Evolutionary conservation across 1,140 invertebrate genomes (phyloP), one percentile per base, ranked within the genome.

Genomic region (Heliconius hermathena): DNA sequence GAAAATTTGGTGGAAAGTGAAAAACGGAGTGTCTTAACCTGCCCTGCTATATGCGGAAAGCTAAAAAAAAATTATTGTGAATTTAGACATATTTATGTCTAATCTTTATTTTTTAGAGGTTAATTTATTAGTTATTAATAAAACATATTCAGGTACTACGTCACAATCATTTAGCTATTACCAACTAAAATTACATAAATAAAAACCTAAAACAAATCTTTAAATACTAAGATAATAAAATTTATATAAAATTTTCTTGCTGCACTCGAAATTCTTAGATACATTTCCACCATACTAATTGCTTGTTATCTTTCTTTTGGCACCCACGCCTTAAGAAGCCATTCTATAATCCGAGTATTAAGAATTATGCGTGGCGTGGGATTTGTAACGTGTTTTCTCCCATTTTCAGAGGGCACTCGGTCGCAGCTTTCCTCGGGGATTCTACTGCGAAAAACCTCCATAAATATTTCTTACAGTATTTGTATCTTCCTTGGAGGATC

Each of bases 381-480:
- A 92, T 92, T 94, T 89, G 85, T 88, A 88, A 90, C 89, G 90
- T 91, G 90, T 92, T 91, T 94, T 90, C 85, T 89, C 84, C 87
- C 87, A 88, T 91, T 93, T 93, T 89, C 87, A 75, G 85, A 85
- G 88, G 86, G 85, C 85, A 81, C 79, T 81, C 82, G 71, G 82
- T 83, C 82, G 82, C 81, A 77, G 82, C 80, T 76, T 85, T 88
- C 91, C 88, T 88, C 83, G 75, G 90, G 93, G 93, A 93, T 94
- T 93, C 88, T 84, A 88, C 91, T 91, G 85, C 90, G 90, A 94
- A 94, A 93, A 94, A 93, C 93, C 91, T 90, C 93, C 93, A 94
- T 94, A 94, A 94, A 94, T 94, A 93, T 94, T 92, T 94, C 91
- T 93, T 91, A 93, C 88, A 90, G 91, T 92, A 89, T 94, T 94